Base-by-base conservation (phyloP, 2,888 invertebrate species). In the Chloromyia formosa region DNA sequence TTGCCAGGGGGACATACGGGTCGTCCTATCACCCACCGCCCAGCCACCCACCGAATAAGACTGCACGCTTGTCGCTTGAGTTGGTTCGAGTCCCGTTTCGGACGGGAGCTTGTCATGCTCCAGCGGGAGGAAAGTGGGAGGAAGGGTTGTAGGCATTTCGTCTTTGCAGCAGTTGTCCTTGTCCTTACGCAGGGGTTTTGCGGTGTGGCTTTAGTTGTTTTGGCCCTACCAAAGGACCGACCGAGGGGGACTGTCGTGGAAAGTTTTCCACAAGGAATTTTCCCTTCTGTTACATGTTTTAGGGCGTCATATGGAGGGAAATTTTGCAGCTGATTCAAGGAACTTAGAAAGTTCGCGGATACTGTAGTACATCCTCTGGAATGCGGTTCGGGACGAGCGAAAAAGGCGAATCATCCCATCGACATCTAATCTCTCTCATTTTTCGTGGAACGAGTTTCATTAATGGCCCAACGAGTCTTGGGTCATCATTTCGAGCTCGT, bases 91-190 rank as follows among this genome's bases (percentile, higher is more conserved):
- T 35, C 7, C 27, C 3, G 27, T 35, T 35, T 35, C 27, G 27
- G 27, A 35, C 27, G 27, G 27, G 27, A 35, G n/a, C n/a, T n/a
- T n/a, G n/a, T n/a, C n/a, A n/a, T n/a, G n/a, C n/a, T n/a, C n/a
- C n/a, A n/a, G 14, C 20, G 60, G 20, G 9, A 40, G 62, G n/a
- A n/a, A n/a, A 9, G 40, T 62, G 49, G 49, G 7, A 14, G 62
- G 40, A n/a, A 14, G 40, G 62, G 40, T 12, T 35, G 27, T 35
- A 35, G 27, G 27, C 27, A 35, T 35, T 7, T 40, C 1, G 45
- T 18, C 45, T 66, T 66, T 66, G 66, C 49, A 20, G 71, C 49
- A 20, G 56, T 35, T 56, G 71, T 71, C 71, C 71, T 71, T 71
- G 71, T 71, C 71, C 56, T 56, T 71, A 40, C 40, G 54, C 35